Percentiles rank a stretch among this genome's conserved stretches.
These are phyloP conservation scores for Bactericera cockerelli DNA, from an alignment of 1,140 invertebrate species.

Conservation along the genomic window DNA sequence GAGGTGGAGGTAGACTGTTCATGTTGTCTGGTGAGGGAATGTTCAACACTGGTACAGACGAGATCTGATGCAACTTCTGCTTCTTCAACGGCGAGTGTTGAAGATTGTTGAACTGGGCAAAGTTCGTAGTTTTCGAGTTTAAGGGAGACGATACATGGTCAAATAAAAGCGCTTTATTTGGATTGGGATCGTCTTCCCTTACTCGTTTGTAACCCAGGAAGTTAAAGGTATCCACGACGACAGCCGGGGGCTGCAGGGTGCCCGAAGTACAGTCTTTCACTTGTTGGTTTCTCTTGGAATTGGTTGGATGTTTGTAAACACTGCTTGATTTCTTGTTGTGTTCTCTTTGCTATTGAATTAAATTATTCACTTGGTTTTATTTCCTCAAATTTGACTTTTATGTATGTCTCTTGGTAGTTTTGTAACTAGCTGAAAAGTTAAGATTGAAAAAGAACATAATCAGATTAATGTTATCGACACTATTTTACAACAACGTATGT, in stretches of 20 bases:
- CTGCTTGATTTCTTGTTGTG: no score
- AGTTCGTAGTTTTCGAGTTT: not conserved
- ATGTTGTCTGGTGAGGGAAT: not conserved
- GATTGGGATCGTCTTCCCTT: slow-evolving; percentile 4
- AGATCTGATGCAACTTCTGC: not conserved
- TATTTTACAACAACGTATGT: no score
- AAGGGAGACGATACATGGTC: slow-evolving; percentile 7
- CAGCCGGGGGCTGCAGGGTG: not conserved
- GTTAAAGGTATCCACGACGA: slow-evolving; percentile 4
- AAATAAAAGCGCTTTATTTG: slow-evolving; percentile 1
- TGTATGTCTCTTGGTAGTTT: no score
- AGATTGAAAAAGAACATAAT: no score
- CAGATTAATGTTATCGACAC: no score
- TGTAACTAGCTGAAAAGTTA: no score
- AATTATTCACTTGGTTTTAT: no score
- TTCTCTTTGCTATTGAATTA: no score
- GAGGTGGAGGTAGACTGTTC: not conserved
- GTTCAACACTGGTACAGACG: not conserved
- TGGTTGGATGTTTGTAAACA: no score
- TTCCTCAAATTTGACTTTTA: no score
- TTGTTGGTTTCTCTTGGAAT: no score
- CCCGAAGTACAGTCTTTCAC: no score
- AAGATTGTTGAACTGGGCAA: not conserved
- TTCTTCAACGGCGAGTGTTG: slow-evolving; percentile 1
- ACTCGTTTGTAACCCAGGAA: not conserved